phyloP scores from a whole-genome alignment of 2,113 vertebrate species.

The Haplochromis vanheusdeni region DNA sequence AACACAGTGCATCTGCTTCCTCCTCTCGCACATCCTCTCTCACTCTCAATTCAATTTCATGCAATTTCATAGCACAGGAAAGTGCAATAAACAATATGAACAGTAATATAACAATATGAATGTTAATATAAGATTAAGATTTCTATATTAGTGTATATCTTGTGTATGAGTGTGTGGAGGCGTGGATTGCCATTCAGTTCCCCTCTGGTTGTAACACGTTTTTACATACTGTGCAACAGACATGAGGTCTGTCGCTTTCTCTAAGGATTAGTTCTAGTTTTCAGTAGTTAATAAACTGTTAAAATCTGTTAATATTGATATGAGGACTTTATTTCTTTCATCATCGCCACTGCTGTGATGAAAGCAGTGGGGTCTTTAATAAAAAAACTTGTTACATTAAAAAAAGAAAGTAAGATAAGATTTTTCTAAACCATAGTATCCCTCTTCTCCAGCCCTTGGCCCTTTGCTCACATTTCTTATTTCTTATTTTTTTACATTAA shows the following conservation, averaged over 20 bases:
- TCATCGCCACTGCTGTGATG: constrained; percentile 4
- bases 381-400: neutral
- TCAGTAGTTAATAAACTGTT: neutral
- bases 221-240: neutral
- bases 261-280: neutral
- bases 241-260: neutral
- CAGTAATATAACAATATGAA: neutral
- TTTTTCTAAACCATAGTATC: constrained; percentile 1
- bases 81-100: neutral
- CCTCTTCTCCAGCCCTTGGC: neutral
- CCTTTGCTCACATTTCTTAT: neutral
- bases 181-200: neutral
- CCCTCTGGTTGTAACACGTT: neutral
- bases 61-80: neutral
- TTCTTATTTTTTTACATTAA: constrained; percentile 29
- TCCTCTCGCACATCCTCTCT: neutral
- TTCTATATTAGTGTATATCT: neutral
- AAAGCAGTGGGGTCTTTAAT: neutral
- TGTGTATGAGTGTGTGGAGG: neutral
- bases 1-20: neutral
- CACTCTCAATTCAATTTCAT: neutral
- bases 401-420: constrained; percentile 15
- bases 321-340: constrained; percentile 28
- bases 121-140: neutral
- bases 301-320: neutral